A percentile compares a stretch with the other conserved stretches of the same genome.
Evolutionary conservation across 92 coral and sea anemone species (phyloP).

Genomic region (Phenganax marumi): DNA sequence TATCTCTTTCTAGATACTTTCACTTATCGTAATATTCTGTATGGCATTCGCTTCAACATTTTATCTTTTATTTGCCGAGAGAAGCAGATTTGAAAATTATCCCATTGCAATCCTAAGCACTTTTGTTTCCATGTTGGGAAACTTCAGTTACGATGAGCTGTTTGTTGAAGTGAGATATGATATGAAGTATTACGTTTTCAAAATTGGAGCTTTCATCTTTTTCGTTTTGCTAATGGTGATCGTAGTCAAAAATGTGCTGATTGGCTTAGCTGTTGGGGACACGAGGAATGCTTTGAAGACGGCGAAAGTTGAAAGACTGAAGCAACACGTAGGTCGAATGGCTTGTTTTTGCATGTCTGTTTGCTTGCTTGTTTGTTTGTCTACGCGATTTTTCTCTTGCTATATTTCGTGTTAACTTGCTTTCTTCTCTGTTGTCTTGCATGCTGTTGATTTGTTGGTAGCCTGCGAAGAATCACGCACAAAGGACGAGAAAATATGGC

Average conservation of each 20-base stretch:
- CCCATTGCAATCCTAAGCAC: conserved; percentile 6
- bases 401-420: too few relatives aligned
- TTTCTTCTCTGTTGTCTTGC: too few relatives aligned
- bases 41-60: conserved; percentile 36
- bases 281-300: not conserved
- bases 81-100: not conserved
- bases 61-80: conserved; percentile 8
- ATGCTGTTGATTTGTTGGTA: too few relatives aligned
- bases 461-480: too few relatives aligned
- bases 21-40: conserved; percentile 2
- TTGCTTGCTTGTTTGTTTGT: not conserved
- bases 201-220: not conserved
- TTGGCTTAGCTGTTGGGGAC: conserved; percentile 37
- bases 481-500: too few relatives aligned
- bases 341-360: not conserved
- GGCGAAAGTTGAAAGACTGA: conserved; percentile 14
- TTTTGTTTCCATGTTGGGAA: conserved; percentile 21
- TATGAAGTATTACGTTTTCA: not conserved
- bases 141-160: conserved; percentile 2
- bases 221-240: conserved; percentile 15
- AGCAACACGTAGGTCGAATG: not conserved
- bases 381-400: too few relatives aligned
- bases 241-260: conserved; percentile 17
- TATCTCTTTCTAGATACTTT: conserved; percentile 7
- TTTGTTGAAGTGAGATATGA: not conserved